Percentiles rank a stretch among this genome's conserved stretches.
These are phyloP conservation scores for Epinephelus cyanopodus DNA, from an alignment of 2,113 vertebrate species.

Conservation along the genomic window DNA sequence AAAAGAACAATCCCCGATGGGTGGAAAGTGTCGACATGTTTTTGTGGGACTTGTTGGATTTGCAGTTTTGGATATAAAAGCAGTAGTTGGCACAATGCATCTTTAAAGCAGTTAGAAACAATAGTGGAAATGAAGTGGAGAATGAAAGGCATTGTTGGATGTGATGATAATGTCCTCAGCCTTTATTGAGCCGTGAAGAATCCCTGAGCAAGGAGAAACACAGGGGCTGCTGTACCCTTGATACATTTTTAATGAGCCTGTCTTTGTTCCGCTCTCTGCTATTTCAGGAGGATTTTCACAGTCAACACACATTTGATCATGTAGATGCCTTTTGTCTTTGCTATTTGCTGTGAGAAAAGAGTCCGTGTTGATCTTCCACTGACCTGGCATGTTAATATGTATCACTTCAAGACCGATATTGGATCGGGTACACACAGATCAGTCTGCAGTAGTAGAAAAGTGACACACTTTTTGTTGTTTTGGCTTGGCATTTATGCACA, in stretches of 20 bases:
- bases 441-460: not conserved
- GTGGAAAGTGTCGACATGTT: not conserved
- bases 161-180: constrained; percentile 51
- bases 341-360: constrained; percentile 24
- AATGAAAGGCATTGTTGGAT: constrained; percentile 38
- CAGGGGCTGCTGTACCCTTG: constrained; percentile 58
- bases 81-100: not conserved
- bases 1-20: not conserved
- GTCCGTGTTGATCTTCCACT: constrained; percentile 4
- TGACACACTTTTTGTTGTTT: not conserved
- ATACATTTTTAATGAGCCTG: constrained; percentile 71
- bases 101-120: not conserved
- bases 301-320: constrained; percentile 52
- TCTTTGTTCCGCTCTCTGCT: constrained; percentile 58
- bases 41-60: not conserved
- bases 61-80: not conserved
- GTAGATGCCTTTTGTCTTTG: constrained; percentile 16
- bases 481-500: not conserved
- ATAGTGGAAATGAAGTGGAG: constrained; percentile 10
- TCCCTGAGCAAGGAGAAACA: constrained; percentile 65
- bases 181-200: constrained; percentile 56
- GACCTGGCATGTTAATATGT: not conserved
- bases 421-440: not conserved
- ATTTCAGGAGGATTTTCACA: constrained; percentile 62
- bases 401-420: not conserved